These are phyloP conservation scores for Bursaphelenchus mucronatus DNA, from an alignment of 1,140 invertebrate species.

Conservation along the genomic window DNA sequence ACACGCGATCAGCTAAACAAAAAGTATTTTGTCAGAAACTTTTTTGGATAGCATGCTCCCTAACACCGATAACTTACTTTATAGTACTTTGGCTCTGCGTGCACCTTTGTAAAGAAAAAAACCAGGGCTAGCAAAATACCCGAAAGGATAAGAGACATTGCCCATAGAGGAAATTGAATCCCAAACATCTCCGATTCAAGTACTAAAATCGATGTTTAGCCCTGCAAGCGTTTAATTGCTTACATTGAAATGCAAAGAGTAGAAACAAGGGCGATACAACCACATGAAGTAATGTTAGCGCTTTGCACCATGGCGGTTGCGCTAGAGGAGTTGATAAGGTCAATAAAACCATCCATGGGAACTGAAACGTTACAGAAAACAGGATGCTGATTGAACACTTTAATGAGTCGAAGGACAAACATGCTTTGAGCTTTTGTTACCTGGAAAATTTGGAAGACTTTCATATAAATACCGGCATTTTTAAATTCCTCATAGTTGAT, in stretches of 20 bases:
- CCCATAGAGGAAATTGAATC: neutral
- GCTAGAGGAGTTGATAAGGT: constrained; percentile 10
- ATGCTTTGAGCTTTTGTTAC: too few species aligned
- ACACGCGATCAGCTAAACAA: constrained; percentile 12
- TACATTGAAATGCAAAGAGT: constrained; percentile 11
- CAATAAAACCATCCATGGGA: constrained; percentile 1
- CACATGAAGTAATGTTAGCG: constrained; percentile 7
- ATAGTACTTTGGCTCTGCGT: constrained; percentile 1
- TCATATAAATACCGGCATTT: constrained; percentile 1
- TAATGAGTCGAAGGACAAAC: too few species aligned
- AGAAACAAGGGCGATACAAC: neutral
- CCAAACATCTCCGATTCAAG: neutral
- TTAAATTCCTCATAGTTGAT: constrained; percentile 1
- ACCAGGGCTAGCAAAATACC: neutral
- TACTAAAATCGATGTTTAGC: neutral
- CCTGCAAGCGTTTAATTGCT: neutral
- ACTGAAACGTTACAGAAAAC: neutral
- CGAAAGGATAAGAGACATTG: neutral
- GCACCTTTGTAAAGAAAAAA: neutral
- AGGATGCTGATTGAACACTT: too few species aligned
- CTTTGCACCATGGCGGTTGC: constrained; percentile 7
- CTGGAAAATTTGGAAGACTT: constrained; percentile 17
- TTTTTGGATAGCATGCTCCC: too few species aligned
- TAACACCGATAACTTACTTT: constrained; percentile 3
- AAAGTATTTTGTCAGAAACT: too few species aligned